Evolutionary conservation across 2,888 invertebrate species (phyloP), one percentile per base, ranked within the genome.

Genomic region (Oscheius myriophilus): DNA sequence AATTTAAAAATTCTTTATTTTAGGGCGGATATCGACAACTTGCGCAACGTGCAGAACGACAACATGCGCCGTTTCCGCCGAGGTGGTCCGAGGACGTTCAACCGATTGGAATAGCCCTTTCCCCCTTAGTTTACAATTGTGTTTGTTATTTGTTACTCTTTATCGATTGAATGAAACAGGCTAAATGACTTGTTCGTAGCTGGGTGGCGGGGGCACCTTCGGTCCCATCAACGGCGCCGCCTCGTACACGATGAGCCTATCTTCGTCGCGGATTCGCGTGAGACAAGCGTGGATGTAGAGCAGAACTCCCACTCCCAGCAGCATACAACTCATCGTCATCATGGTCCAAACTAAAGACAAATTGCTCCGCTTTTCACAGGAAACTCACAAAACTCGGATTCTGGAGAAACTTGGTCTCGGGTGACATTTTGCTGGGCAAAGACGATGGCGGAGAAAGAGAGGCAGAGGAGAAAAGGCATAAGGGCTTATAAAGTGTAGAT

Each of bases 11-110:
- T n/a, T n/a, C n/a, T n/a, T n/a, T n/a, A 62, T 65, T 75, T 21
- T 62, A 72, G 71, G 52, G n/a, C 67, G 21, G 77, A 77, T 49
- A 69, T 67, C 46, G 58, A 59, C 33, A 67, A 55, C 26, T 58
- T 70, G 54, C 53, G 70, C 9, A 63, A 69, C 16, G 59, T 66
- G 23, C 70, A 71, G 57, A 72, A 73, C 18, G 78, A 79, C 14
- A 67, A 72, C 16, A 76, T 75, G 79, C 55, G 63, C 12, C 64
- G 75, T 64, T 79, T 73, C 68, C 70, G 70, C 49, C 62, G 76
- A 63, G 79, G 79, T 16, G 77, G 73, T 14, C 76, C 75, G 26
- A 69, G 79, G 61, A 71, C 71, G 51, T 76, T 79, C 66, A 77
- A 79, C 67, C 65, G 65, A 18, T 2, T 55, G 16, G 65, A 25